phyloP scores from a whole-genome alignment of 2,888 invertebrate genomes.

The Labia minor region DNA sequence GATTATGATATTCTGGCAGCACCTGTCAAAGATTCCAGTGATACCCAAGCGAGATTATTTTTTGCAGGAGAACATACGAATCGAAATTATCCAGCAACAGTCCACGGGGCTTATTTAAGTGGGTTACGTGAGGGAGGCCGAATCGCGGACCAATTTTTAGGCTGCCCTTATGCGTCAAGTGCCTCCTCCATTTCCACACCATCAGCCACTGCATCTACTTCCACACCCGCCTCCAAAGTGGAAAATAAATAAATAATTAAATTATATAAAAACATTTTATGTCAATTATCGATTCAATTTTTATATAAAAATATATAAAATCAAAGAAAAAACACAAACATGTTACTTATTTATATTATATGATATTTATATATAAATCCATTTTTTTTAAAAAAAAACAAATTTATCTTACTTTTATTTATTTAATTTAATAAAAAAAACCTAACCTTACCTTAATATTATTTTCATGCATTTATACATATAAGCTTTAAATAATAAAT shows the following conservation, averaged over 20 bases:
- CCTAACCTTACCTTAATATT: too few species aligned
- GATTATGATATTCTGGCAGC: conserved; percentile 93
- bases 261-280: too few species aligned
- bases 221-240: background rate
- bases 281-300: too few species aligned
- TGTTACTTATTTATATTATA: too few species aligned
- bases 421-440: too few species aligned
- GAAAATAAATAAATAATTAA: background rate
- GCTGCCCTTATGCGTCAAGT: conserved; percentile 52
- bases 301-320: conserved; percentile 34
- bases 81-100: conserved; percentile 94
- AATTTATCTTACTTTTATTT: too few species aligned
- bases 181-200: conserved; percentile 30
- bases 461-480: too few species aligned
- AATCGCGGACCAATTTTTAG: conserved; percentile 77
- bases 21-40: conserved; percentile 65
- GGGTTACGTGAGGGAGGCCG: conserved; percentile 92
- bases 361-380: too few species aligned
- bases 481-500: too few species aligned
- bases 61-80: conserved; percentile 96
- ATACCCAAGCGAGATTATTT: conserved; percentile 54
- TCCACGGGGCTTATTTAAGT: conserved; percentile 93
- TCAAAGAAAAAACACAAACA: conserved; percentile 22
- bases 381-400: too few species aligned
- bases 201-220: background rate